Base-by-base conservation (phyloP, 2,888 invertebrate species). In the Orthonychiurus folsomi region DNA sequence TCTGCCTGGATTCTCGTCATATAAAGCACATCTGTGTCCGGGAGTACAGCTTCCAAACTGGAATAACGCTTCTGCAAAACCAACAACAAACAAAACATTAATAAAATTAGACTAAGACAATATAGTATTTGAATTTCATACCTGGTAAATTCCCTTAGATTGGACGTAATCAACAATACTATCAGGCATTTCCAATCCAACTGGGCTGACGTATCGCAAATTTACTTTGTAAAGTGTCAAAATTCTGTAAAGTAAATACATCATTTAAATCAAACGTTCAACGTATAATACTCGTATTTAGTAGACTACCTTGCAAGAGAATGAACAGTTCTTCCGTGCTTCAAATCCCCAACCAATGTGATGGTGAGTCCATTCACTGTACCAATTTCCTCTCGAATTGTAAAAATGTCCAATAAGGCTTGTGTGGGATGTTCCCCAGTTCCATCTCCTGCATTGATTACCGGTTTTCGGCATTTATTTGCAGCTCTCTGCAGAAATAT, bases 361-460 rank as follows among this genome's bases (percentile, higher is more conserved):
- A 99, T 93, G 0, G 92, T 95, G 12, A 99, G 81, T 0, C 93
- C 93, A 76, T 99, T 97, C 0, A 99, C 96, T 0, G 97, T 99
- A 72, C 97, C 97, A 66, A 99, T 93, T 81, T 99, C 97, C 79
- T 99, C 95, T 67, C 97, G 84, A 73, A 99, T 99, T 3, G 99
- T 97, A 76, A 96, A 99, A 2, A 97, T 86, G 76, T 99, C 99
- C 12, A 99, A 80, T 18, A 99, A 80, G 0, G 99, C 99, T 80
- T 99, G 99, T 0, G 95, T 95, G 0, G 99, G 99, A 79, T 96
- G 95, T 76, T 96, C 95, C 0, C 95, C 95, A 0, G 91, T 83
- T 9, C 99, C 99, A 79, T 99, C 97, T 1, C 99, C 99, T 15
- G 95, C 99, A 80, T 99, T 99, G 59, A 99, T 86, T n/a, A 99